Conservation (phyloP, 2,113 vertebrate species). For the Accipiter virgatus region DNA sequence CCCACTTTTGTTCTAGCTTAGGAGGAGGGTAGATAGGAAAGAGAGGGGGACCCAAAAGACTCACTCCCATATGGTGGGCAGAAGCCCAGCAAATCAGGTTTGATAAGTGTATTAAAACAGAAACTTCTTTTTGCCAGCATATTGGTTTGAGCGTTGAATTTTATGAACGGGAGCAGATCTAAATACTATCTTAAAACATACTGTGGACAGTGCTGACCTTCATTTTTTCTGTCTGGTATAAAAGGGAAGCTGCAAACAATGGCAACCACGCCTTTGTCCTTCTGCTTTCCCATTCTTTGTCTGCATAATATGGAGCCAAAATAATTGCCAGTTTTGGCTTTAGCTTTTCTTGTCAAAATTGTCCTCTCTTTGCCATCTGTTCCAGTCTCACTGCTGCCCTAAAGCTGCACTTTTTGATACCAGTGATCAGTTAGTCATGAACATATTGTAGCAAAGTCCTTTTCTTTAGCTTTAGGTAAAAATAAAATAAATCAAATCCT, state of each 20-base stretch:
- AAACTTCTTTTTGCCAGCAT: neutral
- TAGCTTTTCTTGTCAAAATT: neutral
- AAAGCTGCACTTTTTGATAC: neutral
- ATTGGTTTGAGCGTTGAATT: neutral
- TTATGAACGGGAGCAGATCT: neutral
- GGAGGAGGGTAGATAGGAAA: neutral
- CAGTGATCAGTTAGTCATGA: neutral
- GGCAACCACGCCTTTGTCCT: constrained; percentile 15
- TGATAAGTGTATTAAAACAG: neutral
- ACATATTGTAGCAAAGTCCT: neutral
- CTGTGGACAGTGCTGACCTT: neutral
- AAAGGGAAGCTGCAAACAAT: constrained; percentile 33
- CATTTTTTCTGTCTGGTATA: neutral
- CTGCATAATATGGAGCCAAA: neutral
- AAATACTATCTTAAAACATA: neutral
- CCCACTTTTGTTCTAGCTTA: neutral
- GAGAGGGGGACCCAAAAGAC: neutral
- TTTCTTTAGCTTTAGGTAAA: neutral
- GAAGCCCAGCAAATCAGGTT: neutral
- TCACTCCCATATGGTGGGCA: neutral
- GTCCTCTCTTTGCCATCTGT: constrained; percentile 6
- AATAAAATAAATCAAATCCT: neutral
- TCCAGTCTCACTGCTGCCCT: neutral
- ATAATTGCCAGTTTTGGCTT: neutral
- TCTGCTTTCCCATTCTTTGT: neutral